Percentiles rank a stretch among this genome's conserved stretches.
These are phyloP conservation scores for Beroe ovata DNA, from an alignment of 37 sponge, comb jelly and placozoan species.

Conservation along the genomic window DNA sequence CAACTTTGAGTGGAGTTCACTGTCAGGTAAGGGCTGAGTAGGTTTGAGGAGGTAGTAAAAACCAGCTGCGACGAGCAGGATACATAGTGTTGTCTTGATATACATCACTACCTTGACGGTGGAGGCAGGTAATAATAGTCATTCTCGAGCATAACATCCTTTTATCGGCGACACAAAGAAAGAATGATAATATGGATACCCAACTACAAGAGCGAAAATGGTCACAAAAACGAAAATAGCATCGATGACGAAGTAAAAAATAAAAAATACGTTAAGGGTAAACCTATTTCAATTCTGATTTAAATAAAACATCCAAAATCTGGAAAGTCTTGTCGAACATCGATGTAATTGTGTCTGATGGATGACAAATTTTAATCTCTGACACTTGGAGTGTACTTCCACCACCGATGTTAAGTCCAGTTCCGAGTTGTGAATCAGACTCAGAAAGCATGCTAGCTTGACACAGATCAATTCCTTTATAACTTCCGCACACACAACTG, in stretches of 20 bases:
- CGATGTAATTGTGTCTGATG: neutral
- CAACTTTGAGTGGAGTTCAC: neutral
- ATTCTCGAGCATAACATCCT: too few species aligned
- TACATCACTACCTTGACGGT: conserved; percentile 5
- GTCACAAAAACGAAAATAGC: neutral
- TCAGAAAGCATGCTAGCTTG: too few species aligned
- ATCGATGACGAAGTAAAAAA: neutral
- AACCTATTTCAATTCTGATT: neutral
- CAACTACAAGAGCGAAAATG: neutral
- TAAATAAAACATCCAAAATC: conserved; percentile 37
- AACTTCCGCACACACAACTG: too few species aligned
- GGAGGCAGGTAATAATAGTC: too few species aligned
- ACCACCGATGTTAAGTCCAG: too few species aligned
- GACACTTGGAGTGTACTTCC: neutral
- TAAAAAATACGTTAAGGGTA: neutral
- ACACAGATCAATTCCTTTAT: too few species aligned
- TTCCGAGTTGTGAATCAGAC: too few species aligned
- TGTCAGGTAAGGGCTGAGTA: neutral
- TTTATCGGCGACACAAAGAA: too few species aligned
- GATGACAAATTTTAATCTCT: neutral
- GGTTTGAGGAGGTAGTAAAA: conserved; percentile 33
- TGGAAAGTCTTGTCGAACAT: conserved; percentile 35
- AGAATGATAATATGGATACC: too few species aligned
- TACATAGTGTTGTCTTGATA: neutral
- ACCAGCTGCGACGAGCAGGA: neutral